Conservation (phyloP, 2,113 vertebrate species). For the Murina feae region DNA sequence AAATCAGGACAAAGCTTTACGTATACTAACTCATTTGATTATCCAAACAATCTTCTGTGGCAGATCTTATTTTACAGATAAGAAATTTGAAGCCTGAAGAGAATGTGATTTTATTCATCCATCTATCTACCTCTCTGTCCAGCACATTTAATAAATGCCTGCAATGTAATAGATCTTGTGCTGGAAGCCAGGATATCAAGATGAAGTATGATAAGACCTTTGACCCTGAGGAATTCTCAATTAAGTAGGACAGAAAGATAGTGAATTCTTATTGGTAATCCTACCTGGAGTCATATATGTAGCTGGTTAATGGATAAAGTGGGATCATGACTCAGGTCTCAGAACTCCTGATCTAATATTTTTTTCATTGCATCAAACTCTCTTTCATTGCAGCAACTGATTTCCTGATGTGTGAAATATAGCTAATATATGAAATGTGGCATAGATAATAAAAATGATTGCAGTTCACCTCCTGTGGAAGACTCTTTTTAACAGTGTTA, state of each 20-base stretch:
- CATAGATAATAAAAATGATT: constrained; percentile 34
- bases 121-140: neutral
- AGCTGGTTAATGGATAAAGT: neutral
- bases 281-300: neutral
- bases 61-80: neutral
- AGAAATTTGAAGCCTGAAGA: neutral
- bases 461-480: neutral
- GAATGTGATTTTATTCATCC: neutral
- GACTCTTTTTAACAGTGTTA: constrained; percentile 44
- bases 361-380: neutral
- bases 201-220: neutral
- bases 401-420: constrained; percentile 40
- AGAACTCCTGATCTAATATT: neutral
- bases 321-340: neutral
- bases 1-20: neutral
- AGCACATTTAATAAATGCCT: neutral
- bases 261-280: neutral
- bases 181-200: neutral
- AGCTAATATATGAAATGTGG: neutral
- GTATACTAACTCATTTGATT: neutral
- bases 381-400: neutral
- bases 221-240: neutral
- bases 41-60: neutral
- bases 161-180: neutral
- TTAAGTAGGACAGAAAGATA: neutral